A percentile compares a stretch with the other conserved stretches of the same genome.
These are phyloP conservation scores for Meteorus cinctellus DNA, from an alignment of 2,888 invertebrate genomes.

Conservation along the genomic window DNA sequence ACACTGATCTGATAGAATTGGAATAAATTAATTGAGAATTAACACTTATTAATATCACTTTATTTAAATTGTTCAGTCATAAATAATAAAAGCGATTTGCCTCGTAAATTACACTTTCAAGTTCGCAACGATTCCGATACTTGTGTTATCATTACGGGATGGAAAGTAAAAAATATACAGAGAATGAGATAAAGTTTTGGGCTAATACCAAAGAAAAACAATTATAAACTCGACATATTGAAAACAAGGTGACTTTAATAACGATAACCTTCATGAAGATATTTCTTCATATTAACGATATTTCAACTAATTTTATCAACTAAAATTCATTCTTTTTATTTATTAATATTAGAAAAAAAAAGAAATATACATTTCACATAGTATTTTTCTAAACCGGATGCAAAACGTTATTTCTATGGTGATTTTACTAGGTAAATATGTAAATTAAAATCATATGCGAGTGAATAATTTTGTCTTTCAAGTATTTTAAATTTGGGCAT, in stretches of 20 bases:
- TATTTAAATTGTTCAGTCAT: too few relatives aligned
- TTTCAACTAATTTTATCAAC: neutral
- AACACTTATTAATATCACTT: too few relatives aligned
- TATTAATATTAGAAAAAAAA: neutral
- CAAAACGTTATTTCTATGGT: conserved; percentile 22
- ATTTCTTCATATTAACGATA: conserved; percentile 8
- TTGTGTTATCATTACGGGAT: too few relatives aligned
- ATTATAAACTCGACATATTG: conserved; percentile 31
- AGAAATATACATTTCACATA: neutral
- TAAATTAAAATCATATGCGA: neutral
- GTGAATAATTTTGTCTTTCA: conserved; percentile 24
- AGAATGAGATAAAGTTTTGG: neutral
- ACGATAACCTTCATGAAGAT: conserved; percentile 12
- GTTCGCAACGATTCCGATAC: too few relatives aligned
- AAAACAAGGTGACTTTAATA: conserved; percentile 26
- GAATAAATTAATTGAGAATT: too few relatives aligned
- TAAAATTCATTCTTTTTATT: neutral
- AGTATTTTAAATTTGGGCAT: conserved; percentile 20
- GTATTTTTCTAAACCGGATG: conserved; percentile 25
- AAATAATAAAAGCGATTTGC: too few relatives aligned
- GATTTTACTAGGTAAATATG: conserved; percentile 8
- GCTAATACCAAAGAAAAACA: neutral
- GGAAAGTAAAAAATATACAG: neutral
- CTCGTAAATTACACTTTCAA: too few relatives aligned
- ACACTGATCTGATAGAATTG: too few relatives aligned